Evolutionary conservation across 2,888 invertebrate species (phyloP).

Genomic region (Drymonia ruficornis): DNA sequence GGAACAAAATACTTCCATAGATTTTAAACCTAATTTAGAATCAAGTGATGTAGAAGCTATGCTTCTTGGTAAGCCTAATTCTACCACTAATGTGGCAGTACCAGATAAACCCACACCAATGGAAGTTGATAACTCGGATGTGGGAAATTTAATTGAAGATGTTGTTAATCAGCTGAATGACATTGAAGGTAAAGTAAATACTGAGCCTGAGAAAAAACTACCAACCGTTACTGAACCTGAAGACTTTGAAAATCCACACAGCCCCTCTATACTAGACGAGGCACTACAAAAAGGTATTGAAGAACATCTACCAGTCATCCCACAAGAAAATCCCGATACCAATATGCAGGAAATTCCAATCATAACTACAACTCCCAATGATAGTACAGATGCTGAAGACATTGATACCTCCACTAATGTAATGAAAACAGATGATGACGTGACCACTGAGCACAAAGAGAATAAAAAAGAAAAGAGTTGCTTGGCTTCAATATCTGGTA

Average conservation of each 20-base stretch:
- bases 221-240: constrained; percentile 35
- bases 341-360: constrained; percentile 2
- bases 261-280: constrained; percentile 76
- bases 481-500: constrained; percentile 33
- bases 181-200: constrained; percentile 32
- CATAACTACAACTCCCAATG: constrained; percentile 7
- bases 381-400: constrained; percentile 6
- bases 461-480: constrained; percentile 32
- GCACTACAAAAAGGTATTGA: constrained; percentile 66
- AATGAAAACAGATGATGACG: constrained; percentile 32
- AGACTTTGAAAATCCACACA: constrained; percentile 62
- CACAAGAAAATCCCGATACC: constrained; percentile 11
- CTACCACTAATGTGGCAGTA: constrained; percentile 32
- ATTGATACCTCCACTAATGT: constrained; percentile 12
- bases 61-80: constrained; percentile 65
- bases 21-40: constrained; percentile 63
- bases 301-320: constrained; percentile 55
- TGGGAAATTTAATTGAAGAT: constrained; percentile 55
- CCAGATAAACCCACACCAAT: constrained; percentile 42
- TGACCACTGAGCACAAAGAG: constrained; percentile 32
- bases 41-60: constrained; percentile 80
- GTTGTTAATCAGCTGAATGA: constrained; percentile 53
- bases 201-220: constrained; percentile 33
- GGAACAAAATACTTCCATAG: constrained; percentile 53
- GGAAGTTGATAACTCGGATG: constrained; percentile 62